phyloP scores from a whole-genome alignment of 2,888 invertebrate species.

The Folsomia candida region DNA sequence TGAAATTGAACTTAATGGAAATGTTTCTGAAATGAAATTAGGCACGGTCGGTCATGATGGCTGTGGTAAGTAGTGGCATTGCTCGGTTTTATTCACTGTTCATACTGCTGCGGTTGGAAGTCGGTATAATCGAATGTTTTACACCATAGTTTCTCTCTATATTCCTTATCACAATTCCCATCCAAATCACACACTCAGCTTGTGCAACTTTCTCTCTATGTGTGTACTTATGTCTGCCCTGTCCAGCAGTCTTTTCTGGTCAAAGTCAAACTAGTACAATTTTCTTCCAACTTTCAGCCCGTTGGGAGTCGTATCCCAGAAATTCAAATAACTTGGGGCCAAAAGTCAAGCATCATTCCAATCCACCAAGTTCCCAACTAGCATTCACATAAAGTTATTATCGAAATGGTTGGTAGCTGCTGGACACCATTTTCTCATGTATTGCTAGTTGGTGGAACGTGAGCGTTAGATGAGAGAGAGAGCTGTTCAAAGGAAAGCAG shows the following conservation, averaged over 20 bases:
- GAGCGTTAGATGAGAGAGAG: too few species aligned
- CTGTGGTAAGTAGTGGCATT: too few species aligned
- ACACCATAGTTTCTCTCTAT: not conserved
- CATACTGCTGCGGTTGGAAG: not conserved
- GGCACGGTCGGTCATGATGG: too few species aligned
- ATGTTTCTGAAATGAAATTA: too few species aligned
- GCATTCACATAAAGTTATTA: conserved; percentile 14
- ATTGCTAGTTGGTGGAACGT: too few species aligned
- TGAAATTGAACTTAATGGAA: not conserved
- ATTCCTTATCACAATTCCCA: conserved; percentile 3
- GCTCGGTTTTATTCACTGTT: too few species aligned
- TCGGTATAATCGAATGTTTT: not conserved
- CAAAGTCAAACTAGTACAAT: conserved; percentile 1
- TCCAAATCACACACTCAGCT: conserved; percentile 8
- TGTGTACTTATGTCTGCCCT: too few species aligned
- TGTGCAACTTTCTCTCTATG: not conserved
- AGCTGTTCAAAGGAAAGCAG: too few species aligned
- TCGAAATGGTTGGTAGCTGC: not conserved
- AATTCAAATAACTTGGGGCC: conserved; percentile 34
- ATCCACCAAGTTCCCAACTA: conserved; percentile 10
- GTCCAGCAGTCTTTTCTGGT: not conserved
- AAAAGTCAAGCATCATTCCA: conserved; percentile 35
- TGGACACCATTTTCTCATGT: too few species aligned
- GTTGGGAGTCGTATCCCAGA: conserved; percentile 19
- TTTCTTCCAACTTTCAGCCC: conserved; percentile 9